Conservation (phyloP, 2,888 invertebrate species). For the Lutraria lutraria region DNA sequence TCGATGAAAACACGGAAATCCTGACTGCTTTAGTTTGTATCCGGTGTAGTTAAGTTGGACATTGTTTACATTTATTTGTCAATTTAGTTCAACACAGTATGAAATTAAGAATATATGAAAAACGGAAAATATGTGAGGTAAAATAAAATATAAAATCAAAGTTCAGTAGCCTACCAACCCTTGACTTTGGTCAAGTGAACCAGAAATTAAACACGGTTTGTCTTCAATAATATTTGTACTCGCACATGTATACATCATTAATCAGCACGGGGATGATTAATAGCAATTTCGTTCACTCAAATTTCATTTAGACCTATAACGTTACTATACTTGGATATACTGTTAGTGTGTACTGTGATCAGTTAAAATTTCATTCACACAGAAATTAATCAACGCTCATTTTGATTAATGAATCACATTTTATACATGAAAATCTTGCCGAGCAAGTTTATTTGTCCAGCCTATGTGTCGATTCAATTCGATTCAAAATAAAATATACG, state of each 20-base stretch:
- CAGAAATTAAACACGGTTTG: not conserved
- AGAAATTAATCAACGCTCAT: not conserved
- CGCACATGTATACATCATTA: not conserved
- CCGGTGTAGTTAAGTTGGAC: not conserved
- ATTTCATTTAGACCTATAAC: not conserved
- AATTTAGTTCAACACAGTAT: not conserved
- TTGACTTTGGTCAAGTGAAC: not conserved
- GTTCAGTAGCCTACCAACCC: too few species aligned
- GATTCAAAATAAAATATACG: constrained; percentile 19
- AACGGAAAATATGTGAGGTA: not conserved
- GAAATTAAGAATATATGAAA: not conserved
- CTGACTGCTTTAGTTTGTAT: not conserved
- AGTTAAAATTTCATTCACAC: not conserved
- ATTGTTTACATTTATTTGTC: not conserved
- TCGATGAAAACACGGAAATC: not conserved
- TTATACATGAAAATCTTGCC: not conserved
- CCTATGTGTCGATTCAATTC: not conserved
- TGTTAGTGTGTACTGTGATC: not conserved
- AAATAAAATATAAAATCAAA: too few species aligned
- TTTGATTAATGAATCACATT: not conserved
- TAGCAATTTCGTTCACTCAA: not conserved
- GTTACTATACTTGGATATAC: too few species aligned
- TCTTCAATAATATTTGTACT: not conserved
- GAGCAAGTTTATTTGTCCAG: not conserved
- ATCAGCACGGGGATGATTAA: not conserved